Percentiles rank a stretch among this genome's conserved stretches.
phyloP scores from a whole-genome alignment of 2,797 vertebrate species.

The Aselliscus stoliczkanus region DNA sequence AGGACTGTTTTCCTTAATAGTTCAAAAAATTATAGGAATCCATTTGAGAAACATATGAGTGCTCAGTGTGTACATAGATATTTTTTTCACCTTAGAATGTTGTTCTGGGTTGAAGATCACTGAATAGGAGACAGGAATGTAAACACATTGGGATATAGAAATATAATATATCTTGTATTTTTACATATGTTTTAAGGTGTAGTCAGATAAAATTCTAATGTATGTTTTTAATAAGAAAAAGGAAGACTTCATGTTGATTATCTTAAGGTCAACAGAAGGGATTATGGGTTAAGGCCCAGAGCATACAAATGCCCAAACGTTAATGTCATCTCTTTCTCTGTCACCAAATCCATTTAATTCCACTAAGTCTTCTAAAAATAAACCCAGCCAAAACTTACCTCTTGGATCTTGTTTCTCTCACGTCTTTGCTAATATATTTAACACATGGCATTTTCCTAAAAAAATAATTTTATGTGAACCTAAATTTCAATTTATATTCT shows the following conservation, averaged over 20 bases:
- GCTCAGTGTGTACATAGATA: accelerated
- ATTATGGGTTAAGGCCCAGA: neutral
- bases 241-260: neutral
- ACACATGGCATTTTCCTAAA: neutral
- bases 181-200: neutral
- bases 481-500: neutral
- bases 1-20: neutral
- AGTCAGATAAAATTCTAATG: neutral
- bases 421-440: neutral
- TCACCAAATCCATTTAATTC: neutral
- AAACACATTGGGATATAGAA: neutral
- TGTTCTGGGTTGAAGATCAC: neutral
- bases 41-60: neutral
- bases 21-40: neutral
- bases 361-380: constrained; percentile 20
- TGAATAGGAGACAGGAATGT: neutral
- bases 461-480: neutral
- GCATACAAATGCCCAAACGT: neutral
- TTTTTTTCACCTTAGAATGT: neutral
- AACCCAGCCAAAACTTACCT: neutral
- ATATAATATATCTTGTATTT: neutral
- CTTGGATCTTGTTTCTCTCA: neutral
- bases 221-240: neutral
- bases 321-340: neutral
- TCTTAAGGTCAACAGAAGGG: neutral